Evolutionary conservation across 2,888 invertebrate genomes (phyloP).

Genomic region (Catocala fraxini): DNA sequence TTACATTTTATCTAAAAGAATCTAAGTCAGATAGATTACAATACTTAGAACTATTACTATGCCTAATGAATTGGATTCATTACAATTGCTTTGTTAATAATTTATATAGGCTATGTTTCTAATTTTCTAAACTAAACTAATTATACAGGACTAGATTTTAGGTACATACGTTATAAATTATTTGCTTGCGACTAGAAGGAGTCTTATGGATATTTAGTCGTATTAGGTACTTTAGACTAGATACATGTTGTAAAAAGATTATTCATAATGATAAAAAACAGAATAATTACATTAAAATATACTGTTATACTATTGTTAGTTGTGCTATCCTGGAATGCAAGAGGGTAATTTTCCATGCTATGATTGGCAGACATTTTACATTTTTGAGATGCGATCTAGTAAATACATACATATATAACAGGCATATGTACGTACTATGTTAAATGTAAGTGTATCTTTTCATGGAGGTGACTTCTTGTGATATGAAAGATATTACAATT

Average conservation of each 20-base stretch:
- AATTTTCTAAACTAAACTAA: conserved; percentile 24
- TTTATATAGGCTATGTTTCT: conserved; percentile 29
- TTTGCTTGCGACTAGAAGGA: conserved; percentile 6
- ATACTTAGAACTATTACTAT: conserved; percentile 19
- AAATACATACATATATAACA: no score
- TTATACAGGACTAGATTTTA: conserved; percentile 33
- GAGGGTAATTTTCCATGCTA: no score
- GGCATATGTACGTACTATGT: no score
- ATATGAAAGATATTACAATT: no score
- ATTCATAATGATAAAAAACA: no score
- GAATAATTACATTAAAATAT: no score
- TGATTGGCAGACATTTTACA: no score
- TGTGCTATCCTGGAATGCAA: no score
- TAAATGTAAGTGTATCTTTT: no score
- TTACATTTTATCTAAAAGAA: conserved; percentile 18
- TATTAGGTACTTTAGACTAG: background rate
- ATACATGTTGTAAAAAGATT: conserved; percentile 2
- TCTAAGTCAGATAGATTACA: conserved; percentile 32
- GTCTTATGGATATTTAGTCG: background rate
- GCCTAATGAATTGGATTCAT: conserved; percentile 66
- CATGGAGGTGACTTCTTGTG: no score
- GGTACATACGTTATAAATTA: conserved; percentile 7
- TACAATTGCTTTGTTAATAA: conserved; percentile 56
- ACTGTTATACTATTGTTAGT: no score
- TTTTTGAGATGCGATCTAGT: no score